Conservation (phyloP, 2,113 vertebrate species). For the Phyllostomus discolor region DNA sequence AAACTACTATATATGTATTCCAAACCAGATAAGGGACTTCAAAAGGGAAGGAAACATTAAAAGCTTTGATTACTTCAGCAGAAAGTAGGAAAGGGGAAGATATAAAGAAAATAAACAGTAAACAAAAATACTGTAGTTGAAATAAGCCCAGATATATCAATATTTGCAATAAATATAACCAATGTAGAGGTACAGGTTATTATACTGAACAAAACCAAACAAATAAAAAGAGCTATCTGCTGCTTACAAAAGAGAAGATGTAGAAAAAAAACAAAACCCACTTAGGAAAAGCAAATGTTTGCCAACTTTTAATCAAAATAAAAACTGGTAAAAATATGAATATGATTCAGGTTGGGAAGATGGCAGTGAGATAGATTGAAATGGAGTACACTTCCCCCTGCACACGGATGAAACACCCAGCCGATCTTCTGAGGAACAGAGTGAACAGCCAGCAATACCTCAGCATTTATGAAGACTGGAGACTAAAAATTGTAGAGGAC, state of each 20-base stretch:
- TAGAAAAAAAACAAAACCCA: not conserved
- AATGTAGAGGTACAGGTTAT: not conserved
- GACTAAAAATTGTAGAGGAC: too few species aligned
- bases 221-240: not conserved
- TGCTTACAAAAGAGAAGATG: not conserved
- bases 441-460: too few species aligned
- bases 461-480: too few species aligned
- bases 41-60: not conserved
- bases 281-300: not conserved
- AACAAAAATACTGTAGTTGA: not conserved
- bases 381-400: too few species aligned
- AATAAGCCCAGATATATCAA: not conserved
- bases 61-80: not conserved
- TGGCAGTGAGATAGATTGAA: too few species aligned
- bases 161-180: not conserved
- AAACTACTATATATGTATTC: not conserved
- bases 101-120: not conserved
- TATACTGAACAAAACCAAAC: not conserved
- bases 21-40: not conserved
- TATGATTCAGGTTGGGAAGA: too few species aligned
- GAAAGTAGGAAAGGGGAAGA: not conserved
- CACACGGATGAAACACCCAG: too few species aligned
- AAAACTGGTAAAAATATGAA: not conserved
- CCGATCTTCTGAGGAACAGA: too few species aligned
- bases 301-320: not conserved